Evolutionary conservation across 2,113 vertebrate species (phyloP).

Genomic region (Dicaeum eximium): DNA sequence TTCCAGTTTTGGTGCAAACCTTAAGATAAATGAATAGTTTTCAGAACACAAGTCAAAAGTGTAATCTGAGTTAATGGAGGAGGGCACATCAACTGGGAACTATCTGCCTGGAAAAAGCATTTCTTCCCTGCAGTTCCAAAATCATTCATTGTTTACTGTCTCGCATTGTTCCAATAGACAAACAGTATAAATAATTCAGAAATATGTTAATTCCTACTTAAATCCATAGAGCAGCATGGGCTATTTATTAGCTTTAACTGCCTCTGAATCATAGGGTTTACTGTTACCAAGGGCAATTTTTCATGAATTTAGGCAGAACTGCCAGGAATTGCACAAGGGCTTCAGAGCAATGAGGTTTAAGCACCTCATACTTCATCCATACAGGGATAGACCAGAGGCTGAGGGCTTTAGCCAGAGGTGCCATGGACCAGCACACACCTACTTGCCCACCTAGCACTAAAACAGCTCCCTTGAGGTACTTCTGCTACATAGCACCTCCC

Average conservation of each 20-base stretch:
- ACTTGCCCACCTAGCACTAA: fast-evolving
- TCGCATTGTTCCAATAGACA: neutral
- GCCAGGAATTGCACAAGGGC: neutral
- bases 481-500: neutral
- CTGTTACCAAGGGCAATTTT: neutral
- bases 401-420: neutral
- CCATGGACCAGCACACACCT: neutral
- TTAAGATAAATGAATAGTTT: neutral
- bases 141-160: neutral
- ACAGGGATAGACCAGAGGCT: neutral
- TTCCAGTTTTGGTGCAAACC: neutral
- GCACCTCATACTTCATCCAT: fast-evolving
- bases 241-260: neutral
- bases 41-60: neutral
- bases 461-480: neutral
- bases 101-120: neutral
- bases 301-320: neutral
- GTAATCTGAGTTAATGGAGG: neutral
- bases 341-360: neutral
- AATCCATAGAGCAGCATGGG: neutral
- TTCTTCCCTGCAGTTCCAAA: constrained; percentile 1
- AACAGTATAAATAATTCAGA: constrained; percentile 5
- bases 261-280: neutral
- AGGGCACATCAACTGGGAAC: neutral
- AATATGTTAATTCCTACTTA: neutral